phyloP scores from a whole-genome alignment of 1,140 invertebrate genomes.

The Aphis craccivora region DNA sequence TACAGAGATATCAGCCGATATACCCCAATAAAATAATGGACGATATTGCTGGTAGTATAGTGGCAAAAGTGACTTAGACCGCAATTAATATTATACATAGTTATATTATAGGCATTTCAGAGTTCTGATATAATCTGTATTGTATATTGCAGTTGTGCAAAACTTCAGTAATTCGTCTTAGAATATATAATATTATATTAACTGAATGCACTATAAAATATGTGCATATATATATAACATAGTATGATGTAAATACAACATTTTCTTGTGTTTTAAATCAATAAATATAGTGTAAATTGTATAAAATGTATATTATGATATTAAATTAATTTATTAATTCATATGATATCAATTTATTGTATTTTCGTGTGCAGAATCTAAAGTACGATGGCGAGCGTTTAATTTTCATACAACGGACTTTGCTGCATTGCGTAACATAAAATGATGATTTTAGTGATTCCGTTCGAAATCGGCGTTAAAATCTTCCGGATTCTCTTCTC shows the following conservation, averaged over 20 bases:
- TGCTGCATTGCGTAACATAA: background rate
- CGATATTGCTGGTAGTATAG: too few relatives aligned
- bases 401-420: background rate
- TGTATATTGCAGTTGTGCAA: background rate
- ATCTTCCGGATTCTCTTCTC: background rate
- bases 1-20: background rate
- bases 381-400: background rate
- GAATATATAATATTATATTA: background rate
- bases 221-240: too few relatives aligned
- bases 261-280: background rate
- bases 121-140: background rate
- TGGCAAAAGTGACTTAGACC: background rate
- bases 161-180: background rate
- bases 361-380: background rate
- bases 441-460: background rate
- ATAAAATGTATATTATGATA: too few relatives aligned
- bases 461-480: background rate
- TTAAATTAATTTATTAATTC: too few relatives aligned
- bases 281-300: background rate
- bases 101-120: background rate
- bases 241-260: background rate
- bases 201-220: background rate
- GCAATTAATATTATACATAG: background rate
- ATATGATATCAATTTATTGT: background rate
- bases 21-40: background rate